Evolutionary conservation across 2,888 invertebrate species (phyloP).

Genomic region (Anticlea derivata): DNA sequence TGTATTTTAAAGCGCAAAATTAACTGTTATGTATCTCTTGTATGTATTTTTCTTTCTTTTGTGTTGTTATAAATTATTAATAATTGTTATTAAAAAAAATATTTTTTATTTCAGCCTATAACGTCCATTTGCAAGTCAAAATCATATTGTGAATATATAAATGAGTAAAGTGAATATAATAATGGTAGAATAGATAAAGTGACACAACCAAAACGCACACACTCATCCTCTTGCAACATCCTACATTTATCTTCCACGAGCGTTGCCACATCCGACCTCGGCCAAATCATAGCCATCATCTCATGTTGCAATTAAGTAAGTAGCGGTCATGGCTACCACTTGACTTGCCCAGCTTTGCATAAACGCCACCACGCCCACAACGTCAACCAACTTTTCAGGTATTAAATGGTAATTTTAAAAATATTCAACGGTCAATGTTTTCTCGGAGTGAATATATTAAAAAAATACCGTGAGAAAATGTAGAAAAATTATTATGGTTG

Average conservation of each 20-base stretch:
- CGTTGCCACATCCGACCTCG: slow-evolving; percentile 24
- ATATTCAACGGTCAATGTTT: slow-evolving; percentile 40
- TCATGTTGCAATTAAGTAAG: slow-evolving; percentile 64
- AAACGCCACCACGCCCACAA: slow-evolving; percentile 66
- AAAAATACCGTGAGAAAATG: slow-evolving; percentile 38
- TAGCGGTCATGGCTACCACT: slow-evolving; percentile 52
- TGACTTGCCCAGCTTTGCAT: slow-evolving; percentile 54
- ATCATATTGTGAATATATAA: too few relatives aligned
- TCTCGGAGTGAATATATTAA: slow-evolving; percentile 40
- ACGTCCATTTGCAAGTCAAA: too few relatives aligned
- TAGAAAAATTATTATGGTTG: slow-evolving; percentile 32
- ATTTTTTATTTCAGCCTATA: too few relatives aligned
- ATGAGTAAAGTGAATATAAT: too few relatives aligned
- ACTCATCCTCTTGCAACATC: background rate
- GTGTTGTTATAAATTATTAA: too few relatives aligned
- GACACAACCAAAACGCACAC: background rate
- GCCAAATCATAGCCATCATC: slow-evolving; percentile 64
- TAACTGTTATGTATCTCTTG: too few relatives aligned
- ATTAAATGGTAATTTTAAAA: slow-evolving; percentile 49
- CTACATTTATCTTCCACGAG: background rate
- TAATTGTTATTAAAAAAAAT: too few relatives aligned
- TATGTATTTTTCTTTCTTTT: too few relatives aligned
- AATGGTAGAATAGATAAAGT: background rate
- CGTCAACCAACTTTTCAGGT: slow-evolving; percentile 48
- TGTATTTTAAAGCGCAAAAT: too few relatives aligned